Evolutionary conservation across 2,888 invertebrate species (phyloP).

Genomic region (Steinernema scapterisci): DNA sequence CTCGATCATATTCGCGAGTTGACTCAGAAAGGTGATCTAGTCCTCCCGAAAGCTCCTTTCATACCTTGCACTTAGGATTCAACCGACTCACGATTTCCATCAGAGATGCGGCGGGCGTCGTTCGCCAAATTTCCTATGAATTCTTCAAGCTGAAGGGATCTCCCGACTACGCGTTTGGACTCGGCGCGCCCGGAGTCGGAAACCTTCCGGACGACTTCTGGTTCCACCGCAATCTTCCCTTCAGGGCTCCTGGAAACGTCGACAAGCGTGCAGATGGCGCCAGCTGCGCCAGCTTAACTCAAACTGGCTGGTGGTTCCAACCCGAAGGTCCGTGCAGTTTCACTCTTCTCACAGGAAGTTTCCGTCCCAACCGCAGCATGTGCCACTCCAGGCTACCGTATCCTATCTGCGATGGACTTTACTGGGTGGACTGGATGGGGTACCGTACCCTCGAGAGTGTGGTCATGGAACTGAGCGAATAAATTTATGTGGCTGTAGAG

Average conservation of each 20-base stretch:
- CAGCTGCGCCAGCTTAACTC: not conserved
- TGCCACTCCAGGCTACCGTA: not conserved
- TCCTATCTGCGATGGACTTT: not conserved
- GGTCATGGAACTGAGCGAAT: not conserved
- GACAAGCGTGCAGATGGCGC: not conserved
- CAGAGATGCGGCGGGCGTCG: not conserved
- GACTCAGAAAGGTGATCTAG: not conserved
- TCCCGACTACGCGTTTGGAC: slow-evolving; percentile 9
- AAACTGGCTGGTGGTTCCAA: not conserved
- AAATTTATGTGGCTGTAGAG: not conserved
- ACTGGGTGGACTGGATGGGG: not conserved
- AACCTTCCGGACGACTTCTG: slow-evolving; percentile 25
- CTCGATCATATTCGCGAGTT: not conserved
- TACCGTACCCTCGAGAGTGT: not conserved
- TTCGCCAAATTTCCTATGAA: not conserved
- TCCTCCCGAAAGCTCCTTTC: not conserved
- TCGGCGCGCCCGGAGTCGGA: not conserved
- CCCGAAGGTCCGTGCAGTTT: not conserved
- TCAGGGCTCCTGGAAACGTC: slow-evolving; percentile 6
- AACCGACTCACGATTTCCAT: not conserved
- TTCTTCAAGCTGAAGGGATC: slow-evolving; percentile 27
- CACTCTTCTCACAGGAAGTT: not conserved
- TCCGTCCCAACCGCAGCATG: not conserved
- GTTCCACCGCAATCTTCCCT: slow-evolving; percentile 21
- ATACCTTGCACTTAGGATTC: not conserved